Conservation (phyloP, 2,113 vertebrate species). For the Zeus faber region DNA sequence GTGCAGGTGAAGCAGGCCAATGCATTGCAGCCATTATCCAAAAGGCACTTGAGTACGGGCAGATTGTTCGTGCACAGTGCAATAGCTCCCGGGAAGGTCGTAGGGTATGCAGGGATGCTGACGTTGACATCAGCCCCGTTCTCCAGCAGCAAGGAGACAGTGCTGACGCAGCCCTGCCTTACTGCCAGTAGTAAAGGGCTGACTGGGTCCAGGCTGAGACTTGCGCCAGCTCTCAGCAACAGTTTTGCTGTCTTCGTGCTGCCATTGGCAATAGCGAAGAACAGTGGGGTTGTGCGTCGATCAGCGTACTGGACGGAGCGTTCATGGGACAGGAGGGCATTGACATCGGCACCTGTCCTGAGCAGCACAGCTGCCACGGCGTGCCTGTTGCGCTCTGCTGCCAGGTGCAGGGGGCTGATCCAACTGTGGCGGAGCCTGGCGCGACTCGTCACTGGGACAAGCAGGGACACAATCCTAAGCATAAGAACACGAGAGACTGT, state of each 20-base stretch:
- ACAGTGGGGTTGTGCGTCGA: constrained; percentile 81
- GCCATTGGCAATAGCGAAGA: constrained; percentile 83
- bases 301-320: constrained; percentile 83
- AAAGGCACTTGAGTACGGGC: constrained; percentile 82
- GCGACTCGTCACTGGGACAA: constrained; percentile 88
- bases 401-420: constrained; percentile 90
- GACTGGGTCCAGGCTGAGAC: constrained; percentile 82
- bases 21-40: constrained; percentile 86
- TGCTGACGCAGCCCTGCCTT: constrained; percentile 79
- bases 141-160: constrained; percentile 83
- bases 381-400: constrained; percentile 83
- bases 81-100: constrained; percentile 85
- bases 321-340: constrained; percentile 76
- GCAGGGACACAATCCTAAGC: constrained; percentile 86
- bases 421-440: constrained; percentile 83
- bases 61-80: constrained; percentile 85
- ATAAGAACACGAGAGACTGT: too few relatives aligned
- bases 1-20: constrained; percentile 84
- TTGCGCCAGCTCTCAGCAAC: constrained; percentile 84
- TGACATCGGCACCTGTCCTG: constrained; percentile 85
- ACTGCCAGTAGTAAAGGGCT: constrained; percentile 87
- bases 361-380: constrained; percentile 82
- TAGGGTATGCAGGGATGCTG: constrained; percentile 77
- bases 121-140: constrained; percentile 84
- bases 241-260: constrained; percentile 77